Conservation (phyloP, 2,113 vertebrate species). For the Phalacrocorax brasilianus region DNA sequence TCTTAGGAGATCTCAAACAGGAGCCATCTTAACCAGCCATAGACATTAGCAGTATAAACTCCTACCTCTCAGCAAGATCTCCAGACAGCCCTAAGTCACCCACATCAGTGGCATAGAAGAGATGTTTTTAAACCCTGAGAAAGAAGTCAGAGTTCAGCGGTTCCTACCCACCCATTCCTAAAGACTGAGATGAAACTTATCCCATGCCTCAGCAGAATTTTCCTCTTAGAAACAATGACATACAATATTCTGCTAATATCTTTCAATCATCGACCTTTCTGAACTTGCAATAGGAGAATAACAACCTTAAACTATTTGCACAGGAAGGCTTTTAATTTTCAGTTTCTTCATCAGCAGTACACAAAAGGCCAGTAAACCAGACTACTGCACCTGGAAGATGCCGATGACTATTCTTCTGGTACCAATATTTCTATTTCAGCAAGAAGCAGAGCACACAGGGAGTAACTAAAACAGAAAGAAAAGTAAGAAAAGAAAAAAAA, state of each 20-base stretch:
- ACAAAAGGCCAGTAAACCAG: not conserved
- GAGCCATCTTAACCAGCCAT: not conserved
- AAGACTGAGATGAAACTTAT: not conserved
- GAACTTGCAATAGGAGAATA: not conserved
- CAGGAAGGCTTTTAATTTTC: not conserved
- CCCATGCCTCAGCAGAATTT: not conserved
- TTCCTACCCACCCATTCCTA: not conserved
- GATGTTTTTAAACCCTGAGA: not conserved
- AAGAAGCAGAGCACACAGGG: not conserved
- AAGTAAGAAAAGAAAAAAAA: not conserved
- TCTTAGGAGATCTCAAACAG: not conserved
- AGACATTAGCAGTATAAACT: not conserved
- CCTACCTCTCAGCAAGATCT: not conserved
- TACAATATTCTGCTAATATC: not conserved
- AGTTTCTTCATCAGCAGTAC: not conserved
- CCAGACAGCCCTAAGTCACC: no score
- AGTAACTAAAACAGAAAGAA: not conserved
- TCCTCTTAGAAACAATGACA: not conserved
- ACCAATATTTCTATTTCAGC: not conserved
- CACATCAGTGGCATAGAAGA: not conserved
- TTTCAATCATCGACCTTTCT: not conserved
- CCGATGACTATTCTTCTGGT: not conserved
- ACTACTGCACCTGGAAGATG: not conserved
- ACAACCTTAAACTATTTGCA: not conserved
- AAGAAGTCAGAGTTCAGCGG: not conserved